Base-by-base conservation (phyloP, 2,888 invertebrate genomes). In the Nineta flava region DNA sequence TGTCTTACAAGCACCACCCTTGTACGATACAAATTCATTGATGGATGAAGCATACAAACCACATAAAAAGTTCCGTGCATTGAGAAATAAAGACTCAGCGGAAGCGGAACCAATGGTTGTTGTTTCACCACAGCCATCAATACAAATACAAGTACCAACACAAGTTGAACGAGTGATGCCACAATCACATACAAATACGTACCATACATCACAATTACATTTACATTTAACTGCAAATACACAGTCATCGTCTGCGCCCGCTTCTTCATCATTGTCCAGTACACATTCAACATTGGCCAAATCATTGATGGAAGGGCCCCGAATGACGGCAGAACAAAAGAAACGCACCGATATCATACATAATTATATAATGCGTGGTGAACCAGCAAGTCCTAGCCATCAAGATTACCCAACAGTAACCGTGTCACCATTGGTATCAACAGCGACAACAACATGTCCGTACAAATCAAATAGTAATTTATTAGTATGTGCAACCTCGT, bases 31-130 rank as follows among this genome's bases (percentile, higher is more conserved):
- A 50, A 86, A 87, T 62, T 83, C 87, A 2, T 69, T 93, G 51
- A 92, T 93, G 91, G 91, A 92, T 65, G 92, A 91, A 68, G 91
- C 91, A 13, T 93, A 93, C 72, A 90, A 92, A 65, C 92, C 92
- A 53, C 93, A 93, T 74, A 93, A 93, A 69, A 93, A 93, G 67
- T 93, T 93, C 76, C 81, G 93, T 43, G 88, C 88, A 2, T 71
- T 88, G 63, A 73, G 87, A 21, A 66, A 68, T 54, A 85, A 87
- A 58, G 87, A 88, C 62, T 79, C 81, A 2, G 84, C 83, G 42
- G 87, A 87, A 61, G 85, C 86, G 2, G 81, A 81, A 59, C 77
- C 79, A 0, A 83, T 82, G 52, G 67, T 74, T 55, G 68, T 54
- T 32, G 52, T 52, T 12, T 51, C 55, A 13, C 51, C 55, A 32